Conservation (phyloP, 1,140 invertebrate species). For the Ostrea denselamellosa region DNA sequence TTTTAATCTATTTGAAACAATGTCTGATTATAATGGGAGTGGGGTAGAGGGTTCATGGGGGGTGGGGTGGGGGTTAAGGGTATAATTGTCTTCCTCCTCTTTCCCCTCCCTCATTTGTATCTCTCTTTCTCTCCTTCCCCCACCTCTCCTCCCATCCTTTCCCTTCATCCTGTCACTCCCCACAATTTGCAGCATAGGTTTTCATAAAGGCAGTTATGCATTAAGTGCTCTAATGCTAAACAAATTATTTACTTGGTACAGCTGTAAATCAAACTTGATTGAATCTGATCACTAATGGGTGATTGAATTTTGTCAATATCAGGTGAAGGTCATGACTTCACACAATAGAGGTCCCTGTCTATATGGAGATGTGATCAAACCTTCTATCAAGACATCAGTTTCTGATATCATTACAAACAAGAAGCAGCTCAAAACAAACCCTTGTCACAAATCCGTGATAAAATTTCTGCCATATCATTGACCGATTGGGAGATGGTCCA, state of each 20-base stretch:
- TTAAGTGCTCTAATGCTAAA: background rate
- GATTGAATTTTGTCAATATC: background rate
- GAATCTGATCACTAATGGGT: background rate
- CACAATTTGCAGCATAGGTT: background rate
- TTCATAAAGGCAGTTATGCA: background rate
- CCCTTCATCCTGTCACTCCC: too few relatives aligned
- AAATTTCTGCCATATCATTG: constrained; percentile 23
- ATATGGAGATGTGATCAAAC: background rate
- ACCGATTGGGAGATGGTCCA: constrained; percentile 14
- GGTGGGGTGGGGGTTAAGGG: too few relatives aligned
- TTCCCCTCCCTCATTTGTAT: too few relatives aligned
- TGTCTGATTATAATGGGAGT: too few relatives aligned
- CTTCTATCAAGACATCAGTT: constrained; percentile 3
- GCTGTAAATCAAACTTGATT: constrained; percentile 6
- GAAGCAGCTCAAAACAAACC: constrained; percentile 6
- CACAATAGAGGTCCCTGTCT: background rate
- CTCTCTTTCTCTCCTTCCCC: too few relatives aligned
- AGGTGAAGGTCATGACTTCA: background rate
- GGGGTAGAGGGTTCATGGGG: too few relatives aligned
- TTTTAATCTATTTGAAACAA: too few relatives aligned
- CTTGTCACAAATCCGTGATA: background rate
- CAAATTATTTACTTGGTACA: background rate
- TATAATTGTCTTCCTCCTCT: too few relatives aligned
- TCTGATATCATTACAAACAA: background rate
- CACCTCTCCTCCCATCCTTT: too few relatives aligned